A percentile compares a stretch with the other conserved stretches of the same genome.
Conservation (phyloP, 2,113 vertebrate species). For the Aleadryas rufinucha region DNA sequence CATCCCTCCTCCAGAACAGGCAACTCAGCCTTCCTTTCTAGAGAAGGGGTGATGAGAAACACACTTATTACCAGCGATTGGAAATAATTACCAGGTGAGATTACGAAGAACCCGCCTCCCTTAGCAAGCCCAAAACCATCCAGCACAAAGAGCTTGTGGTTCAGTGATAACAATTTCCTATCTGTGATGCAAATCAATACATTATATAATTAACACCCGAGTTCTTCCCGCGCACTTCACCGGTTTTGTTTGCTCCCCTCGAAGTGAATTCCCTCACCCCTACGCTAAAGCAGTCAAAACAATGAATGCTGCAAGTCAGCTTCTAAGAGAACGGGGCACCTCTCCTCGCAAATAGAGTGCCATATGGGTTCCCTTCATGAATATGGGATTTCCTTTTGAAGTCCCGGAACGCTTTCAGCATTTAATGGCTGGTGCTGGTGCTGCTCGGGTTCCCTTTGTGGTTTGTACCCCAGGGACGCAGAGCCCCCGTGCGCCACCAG, state of each 20-base stretch:
- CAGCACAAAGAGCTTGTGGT: not conserved
- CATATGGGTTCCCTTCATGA: conserved; percentile 19
- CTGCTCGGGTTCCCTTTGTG: conserved; percentile 5
- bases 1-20: not conserved
- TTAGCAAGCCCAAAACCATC: not conserved
- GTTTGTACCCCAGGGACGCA: not conserved
- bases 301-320: not conserved
- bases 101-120: not conserved
- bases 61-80: not conserved
- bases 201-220: not conserved
- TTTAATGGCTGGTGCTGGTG: not conserved
- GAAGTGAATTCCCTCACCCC: not conserved
- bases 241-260: not conserved
- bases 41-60: not conserved
- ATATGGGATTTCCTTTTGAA: conserved; percentile 29
- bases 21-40: not conserved
- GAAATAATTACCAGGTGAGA: not conserved
- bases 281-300: conserved; percentile 2
- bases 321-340: not conserved
- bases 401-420: not conserved
- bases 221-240: not conserved
- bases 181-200: not conserved
- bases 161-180: not conserved
- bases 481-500: not conserved
- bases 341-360: not conserved